Evolutionary conservation across 2,113 vertebrate genomes (phyloP).

Genomic region (Dryoscopus gambensis): DNA sequence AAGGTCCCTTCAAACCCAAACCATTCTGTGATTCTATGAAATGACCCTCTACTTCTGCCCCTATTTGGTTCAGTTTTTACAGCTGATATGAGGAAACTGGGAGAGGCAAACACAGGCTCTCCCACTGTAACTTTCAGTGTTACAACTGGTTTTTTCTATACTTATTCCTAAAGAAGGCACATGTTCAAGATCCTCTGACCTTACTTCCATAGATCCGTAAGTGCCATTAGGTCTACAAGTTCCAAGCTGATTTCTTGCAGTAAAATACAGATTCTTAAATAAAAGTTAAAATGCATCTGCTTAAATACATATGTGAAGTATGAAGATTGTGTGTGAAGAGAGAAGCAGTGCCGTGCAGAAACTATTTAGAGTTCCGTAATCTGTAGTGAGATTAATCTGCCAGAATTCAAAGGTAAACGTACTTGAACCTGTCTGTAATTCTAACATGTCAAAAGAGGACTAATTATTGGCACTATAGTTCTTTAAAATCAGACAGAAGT

Average conservation of each 20-base stretch:
- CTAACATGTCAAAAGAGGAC: neutral
- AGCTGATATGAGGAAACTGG: neutral
- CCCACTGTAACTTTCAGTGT: neutral
- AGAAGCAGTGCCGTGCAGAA: neutral
- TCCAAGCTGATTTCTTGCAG: neutral
- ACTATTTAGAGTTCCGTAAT: neutral
- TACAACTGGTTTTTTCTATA: neutral
- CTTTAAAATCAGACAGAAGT: neutral
- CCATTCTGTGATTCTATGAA: neutral
- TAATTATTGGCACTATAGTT: neutral
- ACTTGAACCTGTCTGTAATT: neutral
- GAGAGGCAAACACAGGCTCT: neutral
- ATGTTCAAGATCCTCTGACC: neutral
- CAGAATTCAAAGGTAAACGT: neutral
- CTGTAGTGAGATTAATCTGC: neutral
- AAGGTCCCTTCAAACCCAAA: neutral
- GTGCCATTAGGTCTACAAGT: neutral
- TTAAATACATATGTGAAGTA: neutral
- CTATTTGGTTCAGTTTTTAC: neutral
- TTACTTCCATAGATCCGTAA: accelerated
- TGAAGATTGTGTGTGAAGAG: neutral
- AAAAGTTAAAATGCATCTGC: neutral
- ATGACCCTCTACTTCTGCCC: neutral
- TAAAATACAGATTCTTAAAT: neutral
- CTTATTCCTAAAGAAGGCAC: neutral